Evolutionary conservation across 2,888 invertebrate genomes (phyloP).

Genomic region (Heteromurus nitidus): DNA sequence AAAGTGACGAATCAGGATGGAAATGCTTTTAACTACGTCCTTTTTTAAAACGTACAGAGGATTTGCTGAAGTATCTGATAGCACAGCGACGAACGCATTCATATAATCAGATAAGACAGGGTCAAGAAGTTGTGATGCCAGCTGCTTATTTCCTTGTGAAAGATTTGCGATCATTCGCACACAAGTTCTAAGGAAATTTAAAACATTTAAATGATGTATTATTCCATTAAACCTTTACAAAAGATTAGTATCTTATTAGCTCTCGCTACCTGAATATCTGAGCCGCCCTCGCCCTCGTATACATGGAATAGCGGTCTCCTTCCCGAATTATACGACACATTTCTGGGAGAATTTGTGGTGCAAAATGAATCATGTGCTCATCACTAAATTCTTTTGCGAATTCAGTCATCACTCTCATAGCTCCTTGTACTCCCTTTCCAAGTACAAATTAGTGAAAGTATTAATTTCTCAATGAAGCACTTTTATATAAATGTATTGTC

Average conservation of each 20-base stretch:
- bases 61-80: conserved; percentile 78
- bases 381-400: conserved; percentile 82
- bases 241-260: neutral
- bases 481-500: neutral
- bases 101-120: conserved; percentile 83
- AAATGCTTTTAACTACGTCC: conserved; percentile 71
- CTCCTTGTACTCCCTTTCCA: conserved; percentile 80
- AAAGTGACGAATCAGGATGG: conserved; percentile 78
- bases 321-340: conserved; percentile 82
- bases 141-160: conserved; percentile 78
- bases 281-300: conserved; percentile 82
- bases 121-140: conserved; percentile 80
- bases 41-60: conserved; percentile 67
- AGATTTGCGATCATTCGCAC: conserved; percentile 79
- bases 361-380: conserved; percentile 81
- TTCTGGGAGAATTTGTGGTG: conserved; percentile 83
- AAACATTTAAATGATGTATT: neutral
- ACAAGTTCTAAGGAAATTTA: conserved; percentile 77
- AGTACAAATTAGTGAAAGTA: neutral
- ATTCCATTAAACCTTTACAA: too few species aligned
- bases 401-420: conserved; percentile 83
- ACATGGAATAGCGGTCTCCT: conserved; percentile 79
- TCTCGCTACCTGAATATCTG: conserved; percentile 78
- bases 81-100: conserved; percentile 80
- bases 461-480: neutral